Conservation (phyloP, 2,888 invertebrate genomes). For the Hirtodrosophila cameraria region DNA sequence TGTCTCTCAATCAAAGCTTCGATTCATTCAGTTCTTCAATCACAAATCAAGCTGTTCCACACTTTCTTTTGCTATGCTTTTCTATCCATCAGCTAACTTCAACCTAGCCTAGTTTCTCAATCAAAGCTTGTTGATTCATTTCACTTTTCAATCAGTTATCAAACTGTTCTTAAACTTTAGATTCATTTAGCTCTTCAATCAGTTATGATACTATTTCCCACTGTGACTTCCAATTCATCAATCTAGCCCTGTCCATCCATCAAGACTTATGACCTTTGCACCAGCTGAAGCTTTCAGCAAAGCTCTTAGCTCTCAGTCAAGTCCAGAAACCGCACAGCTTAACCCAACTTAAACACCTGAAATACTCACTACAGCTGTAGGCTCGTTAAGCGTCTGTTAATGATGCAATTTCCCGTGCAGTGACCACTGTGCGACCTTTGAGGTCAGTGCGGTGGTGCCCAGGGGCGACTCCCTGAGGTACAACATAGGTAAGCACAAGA, state of each 20-base stretch:
- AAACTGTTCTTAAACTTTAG: background rate
- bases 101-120: too few relatives aligned
- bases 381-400: slow-evolving; percentile 69
- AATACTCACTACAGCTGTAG: background rate
- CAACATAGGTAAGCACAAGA: too few relatives aligned
- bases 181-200: background rate
- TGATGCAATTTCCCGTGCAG: slow-evolving; percentile 75
- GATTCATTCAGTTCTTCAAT: too few relatives aligned
- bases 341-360: slow-evolving; percentile 32
- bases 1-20: too few relatives aligned
- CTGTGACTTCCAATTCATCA: slow-evolving; percentile 24
- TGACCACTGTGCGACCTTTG: slow-evolving; percentile 61
- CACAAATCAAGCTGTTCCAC: too few relatives aligned
- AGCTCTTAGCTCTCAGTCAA: slow-evolving; percentile 37
- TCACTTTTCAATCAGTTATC: background rate
- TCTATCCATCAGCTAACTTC: too few relatives aligned
- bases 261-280: slow-evolving; percentile 43
- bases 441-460: slow-evolving; percentile 41
- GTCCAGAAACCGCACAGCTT: slow-evolving; percentile 50
- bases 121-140: background rate
- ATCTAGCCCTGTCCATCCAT: slow-evolving; percentile 33
- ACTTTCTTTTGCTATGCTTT: too few relatives aligned
- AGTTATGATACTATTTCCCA: background rate
- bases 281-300: slow-evolving; percentile 37
- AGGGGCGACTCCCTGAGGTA: too few relatives aligned